phyloP scores from a whole-genome alignment of 2,113 vertebrate species.

The Prolemur simus region DNA sequence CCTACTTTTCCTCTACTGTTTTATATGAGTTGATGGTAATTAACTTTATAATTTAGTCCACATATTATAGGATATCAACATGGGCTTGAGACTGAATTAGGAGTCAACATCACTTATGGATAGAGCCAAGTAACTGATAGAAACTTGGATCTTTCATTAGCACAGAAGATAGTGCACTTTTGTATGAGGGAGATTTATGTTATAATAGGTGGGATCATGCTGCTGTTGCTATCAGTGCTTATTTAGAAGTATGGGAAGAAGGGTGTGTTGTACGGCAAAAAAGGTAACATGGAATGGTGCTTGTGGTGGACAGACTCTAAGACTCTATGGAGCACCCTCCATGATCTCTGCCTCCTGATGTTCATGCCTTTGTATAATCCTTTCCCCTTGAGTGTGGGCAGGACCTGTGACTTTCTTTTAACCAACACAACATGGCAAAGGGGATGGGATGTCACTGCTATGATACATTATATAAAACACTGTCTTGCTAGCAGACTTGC shows the following conservation, averaged over 20 bases:
- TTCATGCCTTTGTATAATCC: not conserved
- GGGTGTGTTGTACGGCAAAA: not conserved
- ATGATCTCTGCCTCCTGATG: not conserved
- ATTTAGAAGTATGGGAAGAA: not conserved
- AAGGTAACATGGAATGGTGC: not conserved
- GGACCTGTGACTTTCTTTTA: slow-evolving; percentile 10
- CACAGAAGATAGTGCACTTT: not conserved
- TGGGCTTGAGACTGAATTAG: not conserved
- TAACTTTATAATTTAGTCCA: not conserved
- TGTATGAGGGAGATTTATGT: not conserved
- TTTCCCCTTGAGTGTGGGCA: not conserved
- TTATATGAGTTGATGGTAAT: not conserved
- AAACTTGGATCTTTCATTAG: not conserved
- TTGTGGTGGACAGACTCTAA: not conserved
- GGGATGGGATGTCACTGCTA: not conserved
- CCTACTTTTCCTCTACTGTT: not conserved
- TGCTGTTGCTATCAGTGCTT: not conserved
- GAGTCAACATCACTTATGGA: not conserved
- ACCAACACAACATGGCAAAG: not conserved
- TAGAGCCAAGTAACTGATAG: not conserved
- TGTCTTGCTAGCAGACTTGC: not conserved
- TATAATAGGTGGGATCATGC: not conserved
- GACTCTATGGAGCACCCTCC: not conserved
- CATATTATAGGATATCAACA: not conserved
- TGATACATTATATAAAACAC: not conserved